These are phyloP conservation scores for Eulacestoma nigropectus DNA, from an alignment of 2,113 vertebrate species.

Conservation along the genomic window DNA sequence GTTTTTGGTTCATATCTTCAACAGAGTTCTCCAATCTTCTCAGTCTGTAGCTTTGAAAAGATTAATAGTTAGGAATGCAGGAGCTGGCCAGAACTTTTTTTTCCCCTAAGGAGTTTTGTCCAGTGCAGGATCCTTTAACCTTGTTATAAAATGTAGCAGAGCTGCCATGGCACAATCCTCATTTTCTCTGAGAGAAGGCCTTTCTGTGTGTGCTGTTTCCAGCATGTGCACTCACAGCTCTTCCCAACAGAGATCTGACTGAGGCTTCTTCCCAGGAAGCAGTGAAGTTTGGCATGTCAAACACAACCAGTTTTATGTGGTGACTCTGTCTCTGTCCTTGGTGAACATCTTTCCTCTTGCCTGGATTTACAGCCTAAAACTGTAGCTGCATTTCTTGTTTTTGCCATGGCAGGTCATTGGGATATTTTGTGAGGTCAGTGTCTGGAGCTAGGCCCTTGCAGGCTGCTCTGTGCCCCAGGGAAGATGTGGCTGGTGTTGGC, in stretches of 20 bases:
- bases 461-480: not conserved
- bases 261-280: slow-evolving; percentile 16
- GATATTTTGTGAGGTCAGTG: not conserved
- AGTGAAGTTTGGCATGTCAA: slow-evolving; percentile 34
- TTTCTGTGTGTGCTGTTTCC: not conserved
- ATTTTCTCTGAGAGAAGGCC: not conserved
- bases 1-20: not conserved
- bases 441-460: not conserved
- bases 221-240: not conserved
- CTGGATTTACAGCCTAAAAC: not conserved
- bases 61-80: not conserved
- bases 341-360: not conserved
- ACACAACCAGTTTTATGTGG: not conserved
- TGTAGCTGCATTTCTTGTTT: not conserved
- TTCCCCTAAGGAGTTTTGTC: not conserved
- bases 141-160: not conserved
- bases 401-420: not conserved
- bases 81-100: not conserved
- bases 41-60: not conserved
- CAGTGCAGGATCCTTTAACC: not conserved
- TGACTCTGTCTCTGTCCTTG: not conserved
- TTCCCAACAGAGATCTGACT: not conserved
- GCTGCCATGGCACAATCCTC: not conserved
- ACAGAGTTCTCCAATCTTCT: not conserved
- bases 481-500: not conserved